Evolutionary conservation across 2,113 vertebrate species (phyloP).

Genomic region (Ptyas mucosa): DNA sequence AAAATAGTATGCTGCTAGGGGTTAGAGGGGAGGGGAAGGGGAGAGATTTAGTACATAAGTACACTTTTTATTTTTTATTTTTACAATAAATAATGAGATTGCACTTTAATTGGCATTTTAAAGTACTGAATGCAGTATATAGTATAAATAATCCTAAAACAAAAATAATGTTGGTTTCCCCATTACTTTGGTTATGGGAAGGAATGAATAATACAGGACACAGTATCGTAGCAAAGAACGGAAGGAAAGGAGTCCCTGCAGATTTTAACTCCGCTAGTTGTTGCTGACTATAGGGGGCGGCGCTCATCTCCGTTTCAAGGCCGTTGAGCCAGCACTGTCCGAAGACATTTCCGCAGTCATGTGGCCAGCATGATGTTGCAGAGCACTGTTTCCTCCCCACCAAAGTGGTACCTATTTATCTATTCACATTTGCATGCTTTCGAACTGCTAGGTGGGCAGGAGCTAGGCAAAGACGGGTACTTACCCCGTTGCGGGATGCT

Average conservation of each 20-base stretch:
- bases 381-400: not conserved
- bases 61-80: slow-evolving; percentile 81
- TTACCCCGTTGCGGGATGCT: not conserved
- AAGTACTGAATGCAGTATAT: slow-evolving; percentile 99
- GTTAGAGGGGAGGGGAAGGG: slow-evolving; percentile 66
- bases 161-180: slow-evolving; percentile 91
- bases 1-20: slow-evolving; percentile 90
- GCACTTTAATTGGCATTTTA: slow-evolving; percentile 99
- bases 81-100: slow-evolving; percentile 99
- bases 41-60: slow-evolving; percentile 95
- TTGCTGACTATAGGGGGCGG: not conserved
- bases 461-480: not conserved
- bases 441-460: not conserved
- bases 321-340: not conserved
- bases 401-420: not conserved
- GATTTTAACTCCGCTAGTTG: not conserved
- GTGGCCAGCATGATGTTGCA: not conserved
- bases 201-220: slow-evolving; percentile 86
- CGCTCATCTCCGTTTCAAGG: not conserved
- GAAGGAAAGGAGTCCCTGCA: not conserved
- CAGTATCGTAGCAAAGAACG: slow-evolving; percentile 73
- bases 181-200: slow-evolving; percentile 96
- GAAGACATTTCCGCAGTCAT: not conserved
- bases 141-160: slow-evolving; percentile 98
- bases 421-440: not conserved